Evolutionary conservation across 2,113 vertebrate genomes (phyloP).

Genomic region (Trochalopteron elliotii): DNA sequence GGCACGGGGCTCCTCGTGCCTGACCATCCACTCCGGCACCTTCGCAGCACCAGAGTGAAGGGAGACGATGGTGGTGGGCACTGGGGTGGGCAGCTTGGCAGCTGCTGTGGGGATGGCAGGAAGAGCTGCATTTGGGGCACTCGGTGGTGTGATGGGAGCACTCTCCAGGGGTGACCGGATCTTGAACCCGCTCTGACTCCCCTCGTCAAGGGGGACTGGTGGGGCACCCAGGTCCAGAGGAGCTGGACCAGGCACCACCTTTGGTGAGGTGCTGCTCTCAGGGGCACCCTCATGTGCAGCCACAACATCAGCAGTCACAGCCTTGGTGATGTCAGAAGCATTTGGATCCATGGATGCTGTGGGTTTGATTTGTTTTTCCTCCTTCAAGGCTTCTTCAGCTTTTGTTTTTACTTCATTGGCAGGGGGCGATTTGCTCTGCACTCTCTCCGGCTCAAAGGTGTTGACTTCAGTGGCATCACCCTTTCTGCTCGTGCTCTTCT

Average conservation of each 20-base stretch:
- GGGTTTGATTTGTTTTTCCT: conserved; percentile 48
- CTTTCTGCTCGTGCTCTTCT: conserved; percentile 79
- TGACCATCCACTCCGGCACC: conserved; percentile 85
- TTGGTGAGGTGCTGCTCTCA: conserved; percentile 56
- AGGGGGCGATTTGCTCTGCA: conserved; percentile 44
- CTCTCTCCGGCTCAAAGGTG: conserved; percentile 61
- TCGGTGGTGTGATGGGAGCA: conserved; percentile 59
- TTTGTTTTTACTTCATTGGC: not conserved
- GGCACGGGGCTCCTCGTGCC: conserved; percentile 84
- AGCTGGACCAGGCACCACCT: rapidly evolving
- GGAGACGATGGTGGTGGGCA: conserved; percentile 61
- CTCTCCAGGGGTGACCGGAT: conserved; percentile 71
- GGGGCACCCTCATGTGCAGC: not conserved
- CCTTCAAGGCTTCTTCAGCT: conserved; percentile 41
- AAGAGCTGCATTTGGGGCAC: conserved; percentile 2
- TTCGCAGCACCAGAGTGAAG: conserved; percentile 70
- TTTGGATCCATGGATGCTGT: not conserved
- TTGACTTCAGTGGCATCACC: conserved; percentile 41
- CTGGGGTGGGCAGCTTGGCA: conserved; percentile 66
- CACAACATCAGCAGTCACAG: not conserved
- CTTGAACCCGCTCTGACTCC: conserved; percentile 69
- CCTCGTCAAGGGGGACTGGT: not conserved
- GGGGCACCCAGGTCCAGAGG: conserved; percentile 28
- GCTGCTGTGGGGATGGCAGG: conserved; percentile 42
- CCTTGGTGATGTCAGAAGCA: not conserved